phyloP scores from a whole-genome alignment of 2,797 vertebrate species.

The Diplodus puntazzo region DNA sequence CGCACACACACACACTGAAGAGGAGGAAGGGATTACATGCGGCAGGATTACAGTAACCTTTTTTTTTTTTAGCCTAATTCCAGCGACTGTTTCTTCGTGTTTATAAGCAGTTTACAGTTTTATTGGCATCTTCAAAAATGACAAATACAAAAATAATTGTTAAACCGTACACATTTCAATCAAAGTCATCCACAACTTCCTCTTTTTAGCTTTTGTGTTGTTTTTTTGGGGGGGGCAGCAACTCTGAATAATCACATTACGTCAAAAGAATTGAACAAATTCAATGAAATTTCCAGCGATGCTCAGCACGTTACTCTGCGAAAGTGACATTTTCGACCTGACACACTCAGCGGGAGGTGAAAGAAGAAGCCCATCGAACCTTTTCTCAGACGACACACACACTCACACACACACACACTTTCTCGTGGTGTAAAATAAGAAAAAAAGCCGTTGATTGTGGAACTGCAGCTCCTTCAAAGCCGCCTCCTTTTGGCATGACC shows the following conservation, averaged over 20 bases:
- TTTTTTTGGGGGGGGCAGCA: neutral
- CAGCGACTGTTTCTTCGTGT: neutral
- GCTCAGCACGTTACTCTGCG: slow-evolving; percentile 20
- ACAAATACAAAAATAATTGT: neutral
- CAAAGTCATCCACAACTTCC: neutral
- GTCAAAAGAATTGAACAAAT: slow-evolving; percentile 16
- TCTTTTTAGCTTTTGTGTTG: neutral
- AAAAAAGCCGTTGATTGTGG: slow-evolving; percentile 51
- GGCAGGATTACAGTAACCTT: slow-evolving; percentile 14
- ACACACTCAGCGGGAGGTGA: slow-evolving; percentile 33
- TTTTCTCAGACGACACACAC: slow-evolving; percentile 41
- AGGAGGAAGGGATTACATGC: slow-evolving; percentile 15
- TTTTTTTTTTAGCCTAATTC: neutral
- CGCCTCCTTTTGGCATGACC: slow-evolving; percentile 86
- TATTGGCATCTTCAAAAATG: neutral
- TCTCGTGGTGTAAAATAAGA: slow-evolving; percentile 52
- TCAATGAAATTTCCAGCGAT: slow-evolving; percentile 19
- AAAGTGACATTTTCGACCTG: slow-evolving; percentile 57
- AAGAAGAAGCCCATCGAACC: slow-evolving; percentile 31
- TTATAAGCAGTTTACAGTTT: neutral
- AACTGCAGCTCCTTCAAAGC: slow-evolving; percentile 77
- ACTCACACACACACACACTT: neutral
- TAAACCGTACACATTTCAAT: neutral
- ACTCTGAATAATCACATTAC: slow-evolving; percentile 37
- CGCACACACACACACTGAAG: slow-evolving; percentile 7